phyloP scores from a whole-genome alignment of 2,113 vertebrate species.

The Phalacrocorax brasilianus region DNA sequence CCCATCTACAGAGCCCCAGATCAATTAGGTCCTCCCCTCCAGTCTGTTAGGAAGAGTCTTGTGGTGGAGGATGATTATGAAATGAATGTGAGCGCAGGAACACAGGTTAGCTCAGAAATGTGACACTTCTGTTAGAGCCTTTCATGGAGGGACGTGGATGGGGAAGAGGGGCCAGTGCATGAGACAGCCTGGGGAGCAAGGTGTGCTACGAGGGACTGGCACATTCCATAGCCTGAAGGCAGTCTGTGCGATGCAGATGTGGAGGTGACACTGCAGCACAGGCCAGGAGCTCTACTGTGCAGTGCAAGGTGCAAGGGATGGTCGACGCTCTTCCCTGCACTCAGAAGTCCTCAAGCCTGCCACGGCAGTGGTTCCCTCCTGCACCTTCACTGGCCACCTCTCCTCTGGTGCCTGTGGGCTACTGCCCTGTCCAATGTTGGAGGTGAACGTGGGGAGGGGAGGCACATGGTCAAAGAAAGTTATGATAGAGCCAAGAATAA shows the following conservation, averaged over 20 bases:
- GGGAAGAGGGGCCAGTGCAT: neutral
- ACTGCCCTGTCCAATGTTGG: neutral
- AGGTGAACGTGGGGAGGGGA: neutral
- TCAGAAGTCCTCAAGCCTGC: neutral
- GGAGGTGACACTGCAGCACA: neutral
- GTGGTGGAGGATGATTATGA: neutral
- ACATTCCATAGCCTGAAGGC: neutral
- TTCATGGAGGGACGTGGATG: fast-evolving
- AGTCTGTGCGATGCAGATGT: neutral
- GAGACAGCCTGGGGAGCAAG: neutral
- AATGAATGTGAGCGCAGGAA: neutral
- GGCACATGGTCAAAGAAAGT: neutral
- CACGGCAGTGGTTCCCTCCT: neutral
- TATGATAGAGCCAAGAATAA: neutral
- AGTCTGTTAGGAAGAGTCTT: neutral
- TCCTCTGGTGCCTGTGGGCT: neutral
- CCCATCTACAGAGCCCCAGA: neutral
- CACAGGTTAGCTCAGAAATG: fast-evolving
- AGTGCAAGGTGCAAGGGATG: neutral
- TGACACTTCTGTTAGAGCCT: neutral
- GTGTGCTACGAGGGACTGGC: neutral
- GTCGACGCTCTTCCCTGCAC: neutral
- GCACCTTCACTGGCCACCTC: neutral
- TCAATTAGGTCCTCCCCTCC: neutral
- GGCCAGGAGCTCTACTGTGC: neutral